Evolutionary conservation across 2,113 vertebrate genomes (phyloP).

Genomic region (Dasyurus viverrinus): DNA sequence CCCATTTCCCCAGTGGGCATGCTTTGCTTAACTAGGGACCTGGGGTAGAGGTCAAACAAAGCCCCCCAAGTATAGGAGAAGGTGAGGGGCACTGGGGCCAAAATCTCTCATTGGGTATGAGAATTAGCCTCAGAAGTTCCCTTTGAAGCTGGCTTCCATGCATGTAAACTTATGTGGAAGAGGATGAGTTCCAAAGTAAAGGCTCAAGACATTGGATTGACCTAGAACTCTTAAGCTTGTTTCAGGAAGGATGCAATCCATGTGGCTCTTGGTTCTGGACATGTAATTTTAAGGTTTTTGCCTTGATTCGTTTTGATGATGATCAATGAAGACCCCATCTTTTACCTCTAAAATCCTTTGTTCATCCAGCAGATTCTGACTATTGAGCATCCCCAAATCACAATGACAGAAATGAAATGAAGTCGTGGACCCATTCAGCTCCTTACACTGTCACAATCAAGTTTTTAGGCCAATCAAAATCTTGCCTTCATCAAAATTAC

Average conservation of each 20-base stretch:
- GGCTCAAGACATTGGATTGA: not conserved
- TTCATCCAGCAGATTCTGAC: not conserved
- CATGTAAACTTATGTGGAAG: not conserved
- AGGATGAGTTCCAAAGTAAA: not conserved
- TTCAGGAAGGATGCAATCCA: not conserved
- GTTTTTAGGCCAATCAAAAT: not conserved
- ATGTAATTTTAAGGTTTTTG: not conserved
- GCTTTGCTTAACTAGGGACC: not conserved
- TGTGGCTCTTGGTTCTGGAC: not conserved
- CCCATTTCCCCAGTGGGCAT: not conserved
- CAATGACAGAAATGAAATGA: not conserved
- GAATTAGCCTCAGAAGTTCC: not conserved
- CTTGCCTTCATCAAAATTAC: not conserved
- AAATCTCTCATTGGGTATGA: not conserved
- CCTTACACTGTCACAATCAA: not conserved
- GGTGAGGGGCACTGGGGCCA: not conserved
- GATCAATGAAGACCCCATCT: not conserved
- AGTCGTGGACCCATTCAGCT: not conserved
- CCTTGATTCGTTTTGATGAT: not conserved
- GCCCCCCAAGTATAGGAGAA: not conserved
- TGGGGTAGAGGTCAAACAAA: not conserved
- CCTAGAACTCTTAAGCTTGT: not conserved
- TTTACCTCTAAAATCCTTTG: not conserved
- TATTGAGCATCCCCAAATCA: not conserved
- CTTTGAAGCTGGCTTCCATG: not conserved